A percentile compares a stretch with the other conserved stretches of the same genome.
Conservation (phyloP, 2,797 vertebrate species). For the Xiphorhynchus erythropygius region DNA sequence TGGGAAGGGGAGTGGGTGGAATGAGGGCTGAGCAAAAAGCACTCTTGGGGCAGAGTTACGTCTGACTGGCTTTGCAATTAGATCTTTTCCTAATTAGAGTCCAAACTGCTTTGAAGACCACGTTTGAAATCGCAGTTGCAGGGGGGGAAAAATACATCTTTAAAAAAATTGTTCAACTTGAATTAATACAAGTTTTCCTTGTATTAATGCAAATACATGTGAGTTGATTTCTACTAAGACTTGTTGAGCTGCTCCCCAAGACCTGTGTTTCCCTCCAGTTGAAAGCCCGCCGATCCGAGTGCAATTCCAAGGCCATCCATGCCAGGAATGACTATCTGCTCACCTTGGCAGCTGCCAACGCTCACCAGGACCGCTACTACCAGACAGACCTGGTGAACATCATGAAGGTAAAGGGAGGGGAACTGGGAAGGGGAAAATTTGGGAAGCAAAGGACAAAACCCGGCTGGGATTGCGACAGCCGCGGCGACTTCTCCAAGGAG, state of each 20-base stretch:
- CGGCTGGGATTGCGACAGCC: background rate
- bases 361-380: slow-evolving; percentile 96
- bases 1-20: background rate
- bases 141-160: background rate
- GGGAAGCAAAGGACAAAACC: background rate
- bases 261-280: slow-evolving; percentile 75
- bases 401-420: slow-evolving; percentile 87
- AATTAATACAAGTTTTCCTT: background rate
- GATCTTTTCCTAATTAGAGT: background rate
- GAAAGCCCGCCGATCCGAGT: slow-evolving; percentile 95
- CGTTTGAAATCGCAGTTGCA: rapidly evolving
- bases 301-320: slow-evolving; percentile 95
- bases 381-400: slow-evolving; percentile 92
- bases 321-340: slow-evolving; percentile 98
- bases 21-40: background rate
- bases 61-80: background rate
- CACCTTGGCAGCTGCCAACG: slow-evolving; percentile 94
- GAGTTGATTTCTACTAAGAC: rapidly evolving
- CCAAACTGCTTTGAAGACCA: background rate
- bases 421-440: background rate
- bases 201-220: rapidly evolving
- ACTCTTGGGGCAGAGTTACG: background rate
- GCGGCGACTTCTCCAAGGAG: rapidly evolving
- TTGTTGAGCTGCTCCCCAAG: rapidly evolving
- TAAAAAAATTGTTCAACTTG: background rate